Percentiles rank a stretch among this genome's conserved stretches.
These are phyloP conservation scores for Agrilus planipennis DNA, from an alignment of 1,140 invertebrate species.

Conservation along the genomic window DNA sequence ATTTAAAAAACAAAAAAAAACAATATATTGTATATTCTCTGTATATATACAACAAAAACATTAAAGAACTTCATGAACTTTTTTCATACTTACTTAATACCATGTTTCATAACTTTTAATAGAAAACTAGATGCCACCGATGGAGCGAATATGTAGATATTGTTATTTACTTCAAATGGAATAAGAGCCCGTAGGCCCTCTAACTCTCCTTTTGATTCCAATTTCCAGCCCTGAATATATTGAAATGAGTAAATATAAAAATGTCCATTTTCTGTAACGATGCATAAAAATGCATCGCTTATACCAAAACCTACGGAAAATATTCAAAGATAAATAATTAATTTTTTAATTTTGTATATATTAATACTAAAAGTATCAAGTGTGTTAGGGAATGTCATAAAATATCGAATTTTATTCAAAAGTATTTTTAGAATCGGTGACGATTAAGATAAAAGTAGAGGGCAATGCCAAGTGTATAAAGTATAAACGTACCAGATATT, in stretches of 20 bases:
- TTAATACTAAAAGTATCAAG: no score
- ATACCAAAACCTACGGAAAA: neutral
- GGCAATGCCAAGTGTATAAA: no score
- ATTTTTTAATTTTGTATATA: neutral
- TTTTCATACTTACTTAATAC: neutral
- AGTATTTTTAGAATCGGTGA: no score
- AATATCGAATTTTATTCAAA: no score
- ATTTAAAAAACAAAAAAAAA: no score
- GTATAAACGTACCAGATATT: no score
- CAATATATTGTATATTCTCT: no score
- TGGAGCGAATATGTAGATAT: neutral
- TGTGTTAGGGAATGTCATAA: no score
- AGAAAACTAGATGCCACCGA: neutral
- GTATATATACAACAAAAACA: no score
- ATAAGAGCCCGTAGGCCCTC: neutral
- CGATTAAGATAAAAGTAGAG: no score
- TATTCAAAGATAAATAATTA: neutral
- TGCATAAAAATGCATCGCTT: neutral
- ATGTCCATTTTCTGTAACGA: neutral
- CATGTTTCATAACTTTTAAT: slow-evolving; percentile 4
- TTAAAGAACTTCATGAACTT: no score
- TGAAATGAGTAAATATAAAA: slow-evolving; percentile 6
- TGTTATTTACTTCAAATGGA: neutral
- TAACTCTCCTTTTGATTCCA: slow-evolving; percentile 1
- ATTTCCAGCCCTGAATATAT: slow-evolving; percentile 1